Evolutionary conservation across 2,797 vertebrate species (phyloP).

Genomic region (Odontamblyopus lacepedii): DNA sequence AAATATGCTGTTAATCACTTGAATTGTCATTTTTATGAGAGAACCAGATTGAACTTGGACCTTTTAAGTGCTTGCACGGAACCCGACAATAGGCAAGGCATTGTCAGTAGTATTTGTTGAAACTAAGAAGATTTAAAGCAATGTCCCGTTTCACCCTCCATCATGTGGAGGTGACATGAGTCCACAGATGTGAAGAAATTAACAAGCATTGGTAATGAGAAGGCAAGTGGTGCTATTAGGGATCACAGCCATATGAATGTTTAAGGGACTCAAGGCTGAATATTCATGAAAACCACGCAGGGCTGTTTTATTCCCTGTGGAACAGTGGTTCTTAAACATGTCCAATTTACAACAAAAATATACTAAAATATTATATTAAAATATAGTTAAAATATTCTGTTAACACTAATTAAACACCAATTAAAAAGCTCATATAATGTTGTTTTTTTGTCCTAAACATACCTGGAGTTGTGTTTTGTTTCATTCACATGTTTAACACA

Average conservation of each 20-base stretch:
- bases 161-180: conserved; percentile 28
- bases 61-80: conserved; percentile 17
- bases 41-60: conserved; percentile 16
- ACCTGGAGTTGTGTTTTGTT: too few relatives aligned
- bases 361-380: too few relatives aligned
- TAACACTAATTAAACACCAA: too few relatives aligned
- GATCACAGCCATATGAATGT: conserved; percentile 34
- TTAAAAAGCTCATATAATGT: too few relatives aligned
- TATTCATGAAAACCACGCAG: conserved; percentile 24
- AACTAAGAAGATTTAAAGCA: conserved; percentile 45
- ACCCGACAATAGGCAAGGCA: conserved; percentile 17
- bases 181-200: conserved; percentile 47
- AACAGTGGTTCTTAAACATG: background rate
- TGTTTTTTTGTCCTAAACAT: too few relatives aligned
- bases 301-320: background rate
- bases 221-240: conserved; percentile 11
- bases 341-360: background rate
- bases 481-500: too few relatives aligned
- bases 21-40: conserved; percentile 23
- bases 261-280: conserved; percentile 33
- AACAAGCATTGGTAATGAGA: conserved; percentile 40
- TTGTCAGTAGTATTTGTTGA: conserved; percentile 31
- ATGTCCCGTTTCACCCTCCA: conserved; percentile 14
- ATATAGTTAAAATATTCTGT: too few relatives aligned
- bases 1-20: conserved; percentile 21